Evolutionary conservation across 2,888 invertebrate species (phyloP).

Genomic region (Labia minor): DNA sequence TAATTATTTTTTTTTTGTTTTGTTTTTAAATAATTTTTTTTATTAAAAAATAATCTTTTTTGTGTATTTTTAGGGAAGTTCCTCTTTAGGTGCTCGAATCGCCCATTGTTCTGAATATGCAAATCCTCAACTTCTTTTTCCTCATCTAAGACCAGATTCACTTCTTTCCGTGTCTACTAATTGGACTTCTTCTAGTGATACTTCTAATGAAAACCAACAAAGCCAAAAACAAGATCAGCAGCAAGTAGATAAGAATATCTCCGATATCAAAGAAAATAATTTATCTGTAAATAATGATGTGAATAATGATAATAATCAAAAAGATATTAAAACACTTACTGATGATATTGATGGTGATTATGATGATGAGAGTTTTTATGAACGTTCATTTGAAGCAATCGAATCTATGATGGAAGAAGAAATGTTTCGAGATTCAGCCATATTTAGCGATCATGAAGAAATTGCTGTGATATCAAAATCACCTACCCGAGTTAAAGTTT

Average conservation of each 20-base stretch:
- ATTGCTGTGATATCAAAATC: slow-evolving; percentile 23
- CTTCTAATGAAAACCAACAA: slow-evolving; percentile 27
- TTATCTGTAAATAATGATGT: not conserved
- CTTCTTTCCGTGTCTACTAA: slow-evolving; percentile 49
- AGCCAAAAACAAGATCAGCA: slow-evolving; percentile 15
- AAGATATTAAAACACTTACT: no score
- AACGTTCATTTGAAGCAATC: slow-evolving; percentile 61
- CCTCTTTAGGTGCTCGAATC: slow-evolving; percentile 73
- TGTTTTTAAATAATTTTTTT: slow-evolving; percentile 26
- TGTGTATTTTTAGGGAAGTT: slow-evolving; percentile 43
- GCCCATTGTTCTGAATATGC: slow-evolving; percentile 62
- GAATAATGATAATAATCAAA: slow-evolving; percentile 22
- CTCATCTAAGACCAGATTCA: slow-evolving; percentile 34
- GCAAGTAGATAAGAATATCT: slow-evolving; percentile 27
- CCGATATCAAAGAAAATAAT: not conserved
- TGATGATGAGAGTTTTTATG: slow-evolving; percentile 61
- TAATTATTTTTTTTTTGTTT: not conserved
- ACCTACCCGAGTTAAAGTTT: slow-evolving; percentile 3
- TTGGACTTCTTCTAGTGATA: slow-evolving; percentile 45
- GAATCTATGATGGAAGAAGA: slow-evolving; percentile 58
- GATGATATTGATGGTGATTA: slow-evolving; percentile 35
- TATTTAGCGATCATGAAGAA: slow-evolving; percentile 68
- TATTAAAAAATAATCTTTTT: no score
- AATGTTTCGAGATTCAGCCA: slow-evolving; percentile 68
- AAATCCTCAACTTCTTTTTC: slow-evolving; percentile 60